Percentiles rank a stretch among this genome's conserved stretches.
These are phyloP conservation scores for Tangara arthus DNA, from an alignment of 2,797 vertebrate species.

Conservation along the genomic window DNA sequence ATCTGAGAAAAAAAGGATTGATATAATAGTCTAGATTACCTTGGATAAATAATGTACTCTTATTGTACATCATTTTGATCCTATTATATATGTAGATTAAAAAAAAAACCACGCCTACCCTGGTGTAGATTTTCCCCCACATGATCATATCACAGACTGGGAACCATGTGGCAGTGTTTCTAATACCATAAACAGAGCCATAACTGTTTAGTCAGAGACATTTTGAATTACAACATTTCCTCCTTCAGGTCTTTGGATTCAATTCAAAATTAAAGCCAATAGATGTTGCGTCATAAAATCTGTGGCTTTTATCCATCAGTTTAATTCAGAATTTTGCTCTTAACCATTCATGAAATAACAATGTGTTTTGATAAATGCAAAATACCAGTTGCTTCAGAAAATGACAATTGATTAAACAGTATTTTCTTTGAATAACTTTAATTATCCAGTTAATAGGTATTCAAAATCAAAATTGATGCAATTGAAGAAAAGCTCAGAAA, in stretches of 20 bases:
- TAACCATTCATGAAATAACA: neutral
- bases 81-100: neutral
- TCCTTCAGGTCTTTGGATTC: neutral
- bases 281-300: neutral
- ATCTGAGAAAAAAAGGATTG: neutral
- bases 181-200: conserved; percentile 25
- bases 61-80: neutral
- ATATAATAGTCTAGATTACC: neutral
- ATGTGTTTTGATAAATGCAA: neutral
- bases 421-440: neutral
- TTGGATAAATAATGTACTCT: neutral
- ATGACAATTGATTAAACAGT: neutral
- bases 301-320: neutral
- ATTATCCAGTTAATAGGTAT: conserved; percentile 2
- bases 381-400: neutral
- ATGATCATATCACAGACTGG: neutral
- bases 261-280: neutral
- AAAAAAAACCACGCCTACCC: neutral
- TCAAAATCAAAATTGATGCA: neutral
- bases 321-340: neutral
- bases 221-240: neutral
- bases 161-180: neutral
- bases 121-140: neutral
- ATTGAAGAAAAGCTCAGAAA: neutral
- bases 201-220: conserved; percentile 13